Evolutionary conservation across 1,140 invertebrate species (phyloP), one percentile per base, ranked within the genome.

Genomic region (Plectus sambesii): DNA sequence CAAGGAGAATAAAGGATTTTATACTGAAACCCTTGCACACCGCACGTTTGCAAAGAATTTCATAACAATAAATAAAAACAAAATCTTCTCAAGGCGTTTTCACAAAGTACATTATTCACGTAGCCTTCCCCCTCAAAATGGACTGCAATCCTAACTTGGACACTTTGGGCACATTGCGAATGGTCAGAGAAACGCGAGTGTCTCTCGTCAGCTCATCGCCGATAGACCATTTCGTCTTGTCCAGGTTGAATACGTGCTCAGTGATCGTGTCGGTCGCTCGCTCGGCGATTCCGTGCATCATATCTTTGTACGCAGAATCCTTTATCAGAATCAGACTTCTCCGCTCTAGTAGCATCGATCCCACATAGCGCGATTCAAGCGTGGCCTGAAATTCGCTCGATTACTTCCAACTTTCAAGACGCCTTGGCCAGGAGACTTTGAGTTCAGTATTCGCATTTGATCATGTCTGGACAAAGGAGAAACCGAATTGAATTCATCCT

Each of bases 101-200:
- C n/a, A n/a, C n/a, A n/a, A n/a, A n/a, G n/a, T n/a, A n/a, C n/a
- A n/a, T n/a, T n/a, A n/a, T n/a, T n/a, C n/a, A n/a, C n/a, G n/a
- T n/a, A n/a, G n/a, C n/a, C n/a, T n/a, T 29, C 39, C 12, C n/a
- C n/a, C 15, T 47, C 5, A 24, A 20, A 2, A 44, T 26, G 25
- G 2, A n/a, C 26, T 41, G 12, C 22, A 40, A 2, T 12, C 38
- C 38, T 66, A 82, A 75, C 78, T 84, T 87, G 58, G 79, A 77
- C 42, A 83, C 82, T 75, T 87, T 89, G 46, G 86, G 85, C 5
- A 93, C 87, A 78, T 88, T 80, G 68, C 89, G 78, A 51, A 96
- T 90, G 30, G 90, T 97, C 26, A 96, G 71, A 4, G 89, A 96
- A 53, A 94, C 73, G 66, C 89, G 78, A 12, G 80, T 84, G 1